phyloP scores from a whole-genome alignment of 2,797 vertebrate genomes.

The Kryptolebias ocellatus region DNA sequence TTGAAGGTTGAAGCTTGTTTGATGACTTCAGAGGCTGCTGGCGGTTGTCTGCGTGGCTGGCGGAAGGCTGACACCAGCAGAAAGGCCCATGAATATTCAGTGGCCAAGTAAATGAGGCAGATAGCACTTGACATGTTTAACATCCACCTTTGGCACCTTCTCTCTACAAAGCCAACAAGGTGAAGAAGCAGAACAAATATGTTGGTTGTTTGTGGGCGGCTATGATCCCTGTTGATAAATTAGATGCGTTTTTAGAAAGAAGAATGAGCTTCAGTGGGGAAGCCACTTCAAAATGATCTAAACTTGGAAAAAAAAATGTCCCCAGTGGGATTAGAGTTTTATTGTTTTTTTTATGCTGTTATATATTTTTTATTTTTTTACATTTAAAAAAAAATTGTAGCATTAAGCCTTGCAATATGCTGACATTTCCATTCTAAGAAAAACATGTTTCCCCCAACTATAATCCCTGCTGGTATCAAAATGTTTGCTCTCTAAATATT shows the following conservation, averaged over 20 bases:
- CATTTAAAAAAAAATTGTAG: slow-evolving; percentile 53
- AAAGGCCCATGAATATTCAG: slow-evolving; percentile 77
- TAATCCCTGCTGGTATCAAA: slow-evolving; percentile 80
- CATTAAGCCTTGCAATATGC: slow-evolving; percentile 57
- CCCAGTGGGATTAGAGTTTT: slow-evolving; percentile 18
- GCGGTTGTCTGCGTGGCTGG: slow-evolving; percentile 51
- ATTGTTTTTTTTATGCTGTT: slow-evolving; percentile 32
- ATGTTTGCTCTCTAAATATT: slow-evolving; percentile 84
- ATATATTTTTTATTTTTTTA: slow-evolving; percentile 20
- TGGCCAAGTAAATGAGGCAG: slow-evolving; percentile 72
- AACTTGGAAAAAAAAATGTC: slow-evolving; percentile 46
- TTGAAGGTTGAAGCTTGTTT: slow-evolving; percentile 28
- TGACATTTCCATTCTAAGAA: slow-evolving; percentile 78
- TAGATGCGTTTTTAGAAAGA: slow-evolving; percentile 50
- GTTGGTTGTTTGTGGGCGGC: slow-evolving; percentile 60
- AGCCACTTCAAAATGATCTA: slow-evolving; percentile 42
- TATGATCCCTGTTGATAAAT: slow-evolving; percentile 56
- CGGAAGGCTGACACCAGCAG: slow-evolving; percentile 66
- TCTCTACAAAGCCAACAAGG: slow-evolving; percentile 66
- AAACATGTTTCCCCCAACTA: slow-evolving; percentile 72
- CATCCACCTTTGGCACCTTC: slow-evolving; percentile 76
- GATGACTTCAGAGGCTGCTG: slow-evolving; percentile 36
- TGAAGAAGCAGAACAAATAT: slow-evolving; percentile 68
- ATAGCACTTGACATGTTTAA: slow-evolving; percentile 75
- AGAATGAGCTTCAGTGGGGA: slow-evolving; percentile 45